Base-by-base conservation (phyloP, 2,888 invertebrate species). In the Aplocera efformata region DNA sequence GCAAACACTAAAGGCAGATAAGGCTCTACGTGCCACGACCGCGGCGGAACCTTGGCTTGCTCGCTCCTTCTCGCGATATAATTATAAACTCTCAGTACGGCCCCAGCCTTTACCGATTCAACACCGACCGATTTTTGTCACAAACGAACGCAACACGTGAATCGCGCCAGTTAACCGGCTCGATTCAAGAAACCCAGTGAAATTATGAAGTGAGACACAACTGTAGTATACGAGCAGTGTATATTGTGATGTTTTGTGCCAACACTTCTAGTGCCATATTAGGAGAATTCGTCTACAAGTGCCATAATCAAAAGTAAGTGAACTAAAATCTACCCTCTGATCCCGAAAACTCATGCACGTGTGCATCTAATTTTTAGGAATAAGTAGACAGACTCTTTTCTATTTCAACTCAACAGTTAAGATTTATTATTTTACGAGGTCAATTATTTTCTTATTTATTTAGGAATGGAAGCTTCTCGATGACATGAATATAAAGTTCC, bases 71-170 rank as follows among this genome's bases (percentile, higher is more conserved):
- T 78, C 76, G 73, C 79, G 67, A 69, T 78, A 79, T 72, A 79
- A 83, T 79, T 81, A 86, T 78, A 80, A 81, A 74, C 72, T 76
- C 77, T 83, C 86, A 88, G 86, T 88, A 66, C 76, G 80, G 72
- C 74, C 60, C 65, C 67, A 79, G 71, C 80, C 83, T 83, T 74
- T 79, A 81, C 62, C 81, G 80, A 82, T 69, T 75, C 70, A 63
- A 72, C 84, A 84, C 86, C 13, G 82, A 79, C 66, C 72, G 74
- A 76, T 71, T 67, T 65, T 53, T 61, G 58, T 60, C 56, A 67
- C 56, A 65, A 63, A 53, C 62, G 57, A 60, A 62, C 43, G n/a
- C 59, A 38, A 57, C 57, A 37, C 60, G 50, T 54, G 54, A 55
- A 49, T 47, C 62, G 41, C 30, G 62, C 56, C 48, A 63, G 64